phyloP scores from a whole-genome alignment of 1,140 invertebrate genomes.

The Ceratitis capitata region DNA sequence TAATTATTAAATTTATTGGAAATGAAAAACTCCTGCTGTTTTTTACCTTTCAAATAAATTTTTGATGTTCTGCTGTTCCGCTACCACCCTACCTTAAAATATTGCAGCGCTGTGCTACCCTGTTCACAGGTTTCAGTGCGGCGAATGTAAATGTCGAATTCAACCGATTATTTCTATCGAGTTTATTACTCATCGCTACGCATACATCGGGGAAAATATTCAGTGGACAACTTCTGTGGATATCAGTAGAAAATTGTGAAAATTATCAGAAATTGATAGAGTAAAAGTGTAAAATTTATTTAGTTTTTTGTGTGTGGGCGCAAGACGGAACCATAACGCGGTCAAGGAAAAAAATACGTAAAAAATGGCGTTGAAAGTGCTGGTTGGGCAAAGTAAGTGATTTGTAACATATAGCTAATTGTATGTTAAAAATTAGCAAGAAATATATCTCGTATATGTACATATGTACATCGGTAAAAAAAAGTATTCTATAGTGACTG shows the following conservation, averaged over 20 bases:
- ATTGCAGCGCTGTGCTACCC: not conserved
- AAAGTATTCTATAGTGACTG: not conserved
- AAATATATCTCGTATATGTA: too few species aligned
- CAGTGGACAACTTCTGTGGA: not conserved
- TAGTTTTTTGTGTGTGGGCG: not conserved
- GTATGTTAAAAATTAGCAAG: not conserved
- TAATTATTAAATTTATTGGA: too few species aligned
- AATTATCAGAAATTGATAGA: not conserved
- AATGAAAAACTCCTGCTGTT: too few species aligned
- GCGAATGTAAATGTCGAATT: not conserved
- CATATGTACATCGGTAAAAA: not conserved
- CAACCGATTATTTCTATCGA: constrained; percentile 5
- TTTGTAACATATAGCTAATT: not conserved
- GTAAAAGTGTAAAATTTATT: not conserved
- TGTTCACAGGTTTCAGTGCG: not conserved
- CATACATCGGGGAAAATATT: not conserved
- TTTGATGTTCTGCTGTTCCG: not conserved
- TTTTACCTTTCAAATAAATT: not conserved
- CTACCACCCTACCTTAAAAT: not conserved
- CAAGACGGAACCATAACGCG: constrained; percentile 19
- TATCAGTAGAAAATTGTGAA: not conserved
- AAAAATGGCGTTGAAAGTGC: constrained; percentile 60
- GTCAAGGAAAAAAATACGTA: not conserved
- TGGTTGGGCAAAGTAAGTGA: constrained; percentile 59
- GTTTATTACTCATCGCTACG: not conserved